Evolutionary conservation across 2,113 vertebrate species (phyloP).

Genomic region (Etheostoma spectabile): DNA sequence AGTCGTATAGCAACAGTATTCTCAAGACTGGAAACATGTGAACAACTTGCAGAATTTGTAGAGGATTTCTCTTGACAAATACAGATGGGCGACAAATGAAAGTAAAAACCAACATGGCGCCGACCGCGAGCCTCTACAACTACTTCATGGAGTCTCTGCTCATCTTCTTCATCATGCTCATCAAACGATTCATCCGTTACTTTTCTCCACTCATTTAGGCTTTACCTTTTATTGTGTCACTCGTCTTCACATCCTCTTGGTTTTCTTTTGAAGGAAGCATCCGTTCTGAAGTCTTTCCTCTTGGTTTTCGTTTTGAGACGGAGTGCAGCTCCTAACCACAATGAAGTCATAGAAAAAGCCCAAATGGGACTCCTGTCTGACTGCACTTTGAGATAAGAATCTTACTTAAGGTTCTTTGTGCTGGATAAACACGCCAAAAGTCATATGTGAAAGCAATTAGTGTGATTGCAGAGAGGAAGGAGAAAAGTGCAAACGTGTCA

Average conservation of each 20-base stretch:
- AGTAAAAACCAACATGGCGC: background rate
- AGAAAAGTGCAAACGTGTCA: conserved; percentile 71
- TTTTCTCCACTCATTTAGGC: conserved; percentile 4
- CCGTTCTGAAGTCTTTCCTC: conserved; percentile 26
- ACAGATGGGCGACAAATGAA: conserved; percentile 4
- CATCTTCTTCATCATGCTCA: conserved; percentile 2
- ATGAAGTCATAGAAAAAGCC: conserved; percentile 63
- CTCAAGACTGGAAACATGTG: background rate
- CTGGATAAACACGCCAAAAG: conserved; percentile 12
- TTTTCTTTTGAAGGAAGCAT: conserved; percentile 45
- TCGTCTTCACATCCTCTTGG: background rate
- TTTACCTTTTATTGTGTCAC: conserved; percentile 29
- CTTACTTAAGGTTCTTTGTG: conserved; percentile 8
- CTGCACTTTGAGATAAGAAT: conserved; percentile 66
- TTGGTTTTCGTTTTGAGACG: conserved; percentile 26
- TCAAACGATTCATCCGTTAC: background rate
- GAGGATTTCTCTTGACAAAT: conserved; percentile 9
- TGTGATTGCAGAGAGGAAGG: conserved; percentile 71
- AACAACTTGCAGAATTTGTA: conserved; percentile 17
- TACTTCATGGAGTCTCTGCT: background rate
- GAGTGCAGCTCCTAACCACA: conserved; percentile 30
- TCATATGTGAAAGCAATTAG: conserved; percentile 73
- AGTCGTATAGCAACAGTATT: conserved; percentile 27
- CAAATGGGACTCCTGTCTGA: conserved; percentile 56
- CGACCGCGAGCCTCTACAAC: background rate